Evolutionary conservation across 2,888 invertebrate genomes (phyloP).

Genomic region (Dermolepida albohirtum): DNA sequence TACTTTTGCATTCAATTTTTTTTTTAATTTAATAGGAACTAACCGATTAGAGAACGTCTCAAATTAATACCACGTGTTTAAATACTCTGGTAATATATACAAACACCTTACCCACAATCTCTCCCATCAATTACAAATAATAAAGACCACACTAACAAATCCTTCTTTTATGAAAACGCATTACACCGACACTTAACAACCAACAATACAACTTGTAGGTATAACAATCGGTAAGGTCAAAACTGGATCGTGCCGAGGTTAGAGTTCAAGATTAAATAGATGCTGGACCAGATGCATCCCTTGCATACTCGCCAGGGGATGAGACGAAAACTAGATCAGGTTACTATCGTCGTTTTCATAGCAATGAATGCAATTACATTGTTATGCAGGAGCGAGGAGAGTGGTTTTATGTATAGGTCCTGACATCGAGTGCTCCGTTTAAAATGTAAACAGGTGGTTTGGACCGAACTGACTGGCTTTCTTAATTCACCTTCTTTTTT

Average conservation of each 20-base stretch:
- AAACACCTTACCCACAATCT: no score
- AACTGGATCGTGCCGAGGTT: constrained; percentile 37
- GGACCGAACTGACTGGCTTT: neutral
- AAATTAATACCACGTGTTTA: no score
- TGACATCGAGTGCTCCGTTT: neutral
- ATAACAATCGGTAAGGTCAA: constrained; percentile 27
- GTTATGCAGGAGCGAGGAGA: constrained; percentile 14
- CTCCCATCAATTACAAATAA: no score
- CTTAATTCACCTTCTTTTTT: no score
- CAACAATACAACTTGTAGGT: neutral
- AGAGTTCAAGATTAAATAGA: constrained; percentile 35
- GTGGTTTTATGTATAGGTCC: constrained; percentile 17
- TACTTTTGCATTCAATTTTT: no score
- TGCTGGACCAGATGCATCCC: constrained; percentile 35
- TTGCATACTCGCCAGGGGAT: constrained; percentile 7
- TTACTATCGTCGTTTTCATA: constrained; percentile 22
- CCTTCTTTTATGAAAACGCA: neutral
- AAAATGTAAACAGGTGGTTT: constrained; percentile 41
- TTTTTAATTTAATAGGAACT: no score
- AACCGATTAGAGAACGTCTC: no score
- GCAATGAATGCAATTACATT: constrained; percentile 30
- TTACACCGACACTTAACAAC: neutral
- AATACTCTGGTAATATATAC: no score
- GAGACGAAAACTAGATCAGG: constrained; percentile 40
- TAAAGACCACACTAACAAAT: no score